Evolutionary conservation across 2,888 invertebrate species (phyloP), one percentile per base, ranked within the genome.

Genomic region (Ellobium chinense): DNA sequence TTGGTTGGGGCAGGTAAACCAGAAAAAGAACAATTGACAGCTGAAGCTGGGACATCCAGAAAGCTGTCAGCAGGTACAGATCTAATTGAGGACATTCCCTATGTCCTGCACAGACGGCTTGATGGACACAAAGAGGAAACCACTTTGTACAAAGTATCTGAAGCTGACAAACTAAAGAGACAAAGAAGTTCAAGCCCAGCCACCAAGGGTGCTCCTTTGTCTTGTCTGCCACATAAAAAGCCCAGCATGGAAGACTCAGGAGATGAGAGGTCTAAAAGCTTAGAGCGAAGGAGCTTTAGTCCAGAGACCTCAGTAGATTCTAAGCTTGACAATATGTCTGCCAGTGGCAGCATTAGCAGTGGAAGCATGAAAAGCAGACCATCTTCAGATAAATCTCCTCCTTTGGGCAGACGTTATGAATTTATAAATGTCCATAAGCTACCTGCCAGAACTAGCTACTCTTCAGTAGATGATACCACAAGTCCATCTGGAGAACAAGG

Each of bases 391-490:
- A 60, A 56, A 29, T 90, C 89, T 7, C 90, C 91, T 2, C 86
- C 89, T 14, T 85, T 88, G 70, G 85, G 84, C n/a, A 85, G 88
- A 62, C 85, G 88, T 63, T 82, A 88, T 36, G 90, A 90, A 58
- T 75, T 90, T 12, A 86, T 90, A 7, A 87, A 85, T 68, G 88
- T 85, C 79, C 87, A 88, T 78, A 89, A 87, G 69, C 87, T 93
- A 14, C 91, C 93, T 9, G 88, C 90, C 18, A 88, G 87, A 66
- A 89, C 90, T 80, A 92, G 91, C 81, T 92, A 87, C 79, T 93
- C 93, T 1, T 89, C 89, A 76, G 88, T 90, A 18, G 93, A 93
- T 88, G 93, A 93, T 85, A 91, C 92, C 0, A 86, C 92, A 4
- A 92, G 91, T 81, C 90, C 92, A 21, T 88, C 91, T 2, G 83